phyloP scores from a whole-genome alignment of 2,113 vertebrate species.

The Oncorhynchus tshawytscha region DNA sequence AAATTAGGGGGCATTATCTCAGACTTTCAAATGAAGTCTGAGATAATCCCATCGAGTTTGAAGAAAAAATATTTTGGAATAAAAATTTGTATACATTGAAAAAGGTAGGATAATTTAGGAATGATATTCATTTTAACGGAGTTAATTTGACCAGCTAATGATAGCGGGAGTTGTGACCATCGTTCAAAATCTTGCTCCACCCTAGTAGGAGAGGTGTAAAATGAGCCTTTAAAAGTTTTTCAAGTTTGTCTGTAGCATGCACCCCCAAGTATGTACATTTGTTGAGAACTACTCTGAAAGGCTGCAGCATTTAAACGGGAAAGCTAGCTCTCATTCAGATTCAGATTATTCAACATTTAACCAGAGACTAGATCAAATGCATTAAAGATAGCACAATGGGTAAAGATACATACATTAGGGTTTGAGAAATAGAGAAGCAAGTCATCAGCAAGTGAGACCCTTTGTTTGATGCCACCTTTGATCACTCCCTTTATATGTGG shows the following conservation, averaged over 20 bases:
- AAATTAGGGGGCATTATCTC: background rate
- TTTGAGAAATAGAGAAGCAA: background rate
- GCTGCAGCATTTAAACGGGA: slow-evolving; percentile 2
- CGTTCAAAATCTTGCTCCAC: background rate
- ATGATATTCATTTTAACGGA: slow-evolving; percentile 1
- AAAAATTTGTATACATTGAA: slow-evolving; percentile 1
- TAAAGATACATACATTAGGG: background rate
- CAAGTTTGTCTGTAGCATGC: too few relatives aligned
- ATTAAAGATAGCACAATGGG: too few relatives aligned
- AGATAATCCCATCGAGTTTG: background rate
- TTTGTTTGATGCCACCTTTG: background rate
- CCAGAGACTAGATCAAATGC: background rate
- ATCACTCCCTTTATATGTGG: background rate
- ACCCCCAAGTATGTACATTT: background rate
- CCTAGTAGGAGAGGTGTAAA: too few relatives aligned
- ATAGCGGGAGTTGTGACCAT: background rate
- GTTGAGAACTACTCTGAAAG: background rate
- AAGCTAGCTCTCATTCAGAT: background rate
- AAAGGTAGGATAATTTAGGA: background rate
- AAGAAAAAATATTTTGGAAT: background rate
- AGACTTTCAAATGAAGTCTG: background rate
- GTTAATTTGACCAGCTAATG: background rate
- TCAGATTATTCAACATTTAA: too few relatives aligned
- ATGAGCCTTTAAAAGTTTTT: background rate
- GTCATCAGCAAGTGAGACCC: background rate